Base-by-base conservation (phyloP, 1,140 invertebrate genomes). In the Tetraneura akinire region DNA sequence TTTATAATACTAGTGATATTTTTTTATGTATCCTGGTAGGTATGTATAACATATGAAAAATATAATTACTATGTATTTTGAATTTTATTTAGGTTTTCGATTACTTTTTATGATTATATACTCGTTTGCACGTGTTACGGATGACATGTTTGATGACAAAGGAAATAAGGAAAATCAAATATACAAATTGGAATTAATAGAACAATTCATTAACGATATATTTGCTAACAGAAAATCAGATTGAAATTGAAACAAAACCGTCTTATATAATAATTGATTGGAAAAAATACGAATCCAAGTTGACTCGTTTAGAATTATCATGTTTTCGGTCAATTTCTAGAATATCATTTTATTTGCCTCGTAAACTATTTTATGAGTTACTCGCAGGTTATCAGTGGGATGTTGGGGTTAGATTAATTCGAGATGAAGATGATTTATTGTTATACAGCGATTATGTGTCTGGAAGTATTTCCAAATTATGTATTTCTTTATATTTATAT, bases 161-260 rank as follows among this genome's bases (percentile, higher is more conserved):
- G 3, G 14, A 16, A 45, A 71, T 1, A 29, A n/a, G 1, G 26
- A 71, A 14, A 71, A 71, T 16, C 49, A 71, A 71, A 49, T 51
- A 51, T 0, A 14, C 8, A 71, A 71, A 29, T 51, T 49, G 18
- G 45, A 51, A 6, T 6, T 51, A 29, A 51, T 21, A 6, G 26
- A 47, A 71, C n/a, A 49, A 51, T 71, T 51, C 18, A 37, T 71
- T 3, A 37, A 23, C 21, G 68, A 71, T 51, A 0, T 71, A n/a
- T 71, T 71, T 51, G 68, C 68, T 13, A 45, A 71, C 45, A 29
- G 68, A 21, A 71, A 51, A 71, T 71, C 68, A 29, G 68, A 71
- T 51, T 51, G 68, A 71, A 2, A 45, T 71, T 4, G 51, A 49
- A 29, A 71, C 13, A 29, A 51, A 16, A 71, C 45, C 68, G 0